Evolutionary conservation across 1,140 invertebrate genomes (phyloP).

Genomic region (Brachionus manjavacas): DNA sequence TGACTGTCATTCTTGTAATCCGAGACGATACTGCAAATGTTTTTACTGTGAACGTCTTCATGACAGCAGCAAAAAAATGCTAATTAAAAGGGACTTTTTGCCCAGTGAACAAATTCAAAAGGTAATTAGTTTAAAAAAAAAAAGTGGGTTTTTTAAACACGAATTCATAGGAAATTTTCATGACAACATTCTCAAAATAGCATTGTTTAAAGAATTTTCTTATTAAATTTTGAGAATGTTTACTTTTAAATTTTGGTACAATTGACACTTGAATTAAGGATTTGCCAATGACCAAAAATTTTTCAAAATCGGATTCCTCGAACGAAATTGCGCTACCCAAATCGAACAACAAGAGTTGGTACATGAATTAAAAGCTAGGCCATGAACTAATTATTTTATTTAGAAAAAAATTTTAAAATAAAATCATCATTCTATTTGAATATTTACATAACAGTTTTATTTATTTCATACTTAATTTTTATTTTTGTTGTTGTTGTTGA

Average conservation of each 20-base stretch:
- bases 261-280: not conserved
- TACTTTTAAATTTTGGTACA: too few species aligned
- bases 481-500: too few species aligned
- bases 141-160: not conserved
- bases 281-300: not conserved
- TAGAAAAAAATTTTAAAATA: not conserved
- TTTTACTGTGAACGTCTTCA: not conserved
- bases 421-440: not conserved
- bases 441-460: not conserved
- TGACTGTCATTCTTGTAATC: slow-evolving; percentile 39
- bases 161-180: too few species aligned
- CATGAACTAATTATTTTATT: not conserved
- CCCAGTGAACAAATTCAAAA: slow-evolving; percentile 29
- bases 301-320: not conserved
- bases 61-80: not conserved
- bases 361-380: not conserved
- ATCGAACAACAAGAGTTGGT: not conserved
- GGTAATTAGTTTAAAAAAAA: not conserved
- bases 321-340: not conserved
- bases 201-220: too few species aligned
- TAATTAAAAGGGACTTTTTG: slow-evolving; percentile 13
- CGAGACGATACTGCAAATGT: slow-evolving; percentile 25
- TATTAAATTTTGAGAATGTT: too few species aligned
- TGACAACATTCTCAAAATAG: too few species aligned
- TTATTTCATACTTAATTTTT: not conserved